Evolutionary conservation across 2,888 invertebrate genomes (phyloP).

Genomic region (Panzeria rudis): DNA sequence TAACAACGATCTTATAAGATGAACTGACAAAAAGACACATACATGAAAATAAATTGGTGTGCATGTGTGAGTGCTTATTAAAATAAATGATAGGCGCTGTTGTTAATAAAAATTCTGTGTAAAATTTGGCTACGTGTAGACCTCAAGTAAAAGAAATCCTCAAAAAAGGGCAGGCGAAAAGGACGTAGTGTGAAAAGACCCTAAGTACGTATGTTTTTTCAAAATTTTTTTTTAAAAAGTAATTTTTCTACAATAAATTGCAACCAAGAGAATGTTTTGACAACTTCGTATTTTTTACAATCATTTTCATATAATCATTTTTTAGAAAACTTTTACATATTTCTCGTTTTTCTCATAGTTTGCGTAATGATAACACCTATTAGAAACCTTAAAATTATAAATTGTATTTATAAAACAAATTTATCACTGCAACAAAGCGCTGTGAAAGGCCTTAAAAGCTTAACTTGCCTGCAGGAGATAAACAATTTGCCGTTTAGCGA

Average conservation of each 20-base stretch:
- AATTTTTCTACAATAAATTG: background rate
- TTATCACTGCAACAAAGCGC: slow-evolving; percentile 12
- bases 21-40: no score
- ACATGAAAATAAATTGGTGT: no score
- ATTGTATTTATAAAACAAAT: slow-evolving; percentile 46
- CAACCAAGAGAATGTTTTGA: slow-evolving; percentile 46
- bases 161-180: no score
- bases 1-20: no score
- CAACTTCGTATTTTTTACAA: slow-evolving; percentile 15
- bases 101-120: no score
- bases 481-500: slow-evolving; percentile 14
- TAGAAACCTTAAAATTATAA: slow-evolving; percentile 58
- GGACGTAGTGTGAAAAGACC: no score
- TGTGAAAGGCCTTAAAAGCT: slow-evolving; percentile 34
- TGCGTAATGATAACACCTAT: slow-evolving; percentile 63
- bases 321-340: slow-evolving; percentile 25
- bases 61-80: no score
- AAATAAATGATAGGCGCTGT: no score
- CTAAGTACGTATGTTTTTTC: no score
- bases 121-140: no score
- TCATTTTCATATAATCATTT: slow-evolving; percentile 47
- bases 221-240: no score
- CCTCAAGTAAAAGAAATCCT: no score
- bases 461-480: slow-evolving; percentile 16
- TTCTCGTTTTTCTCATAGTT: slow-evolving; percentile 34